These are phyloP conservation scores for Macrotrachela quadricornifera DNA, from an alignment of 1,140 invertebrate genomes.

Conservation along the genomic window DNA sequence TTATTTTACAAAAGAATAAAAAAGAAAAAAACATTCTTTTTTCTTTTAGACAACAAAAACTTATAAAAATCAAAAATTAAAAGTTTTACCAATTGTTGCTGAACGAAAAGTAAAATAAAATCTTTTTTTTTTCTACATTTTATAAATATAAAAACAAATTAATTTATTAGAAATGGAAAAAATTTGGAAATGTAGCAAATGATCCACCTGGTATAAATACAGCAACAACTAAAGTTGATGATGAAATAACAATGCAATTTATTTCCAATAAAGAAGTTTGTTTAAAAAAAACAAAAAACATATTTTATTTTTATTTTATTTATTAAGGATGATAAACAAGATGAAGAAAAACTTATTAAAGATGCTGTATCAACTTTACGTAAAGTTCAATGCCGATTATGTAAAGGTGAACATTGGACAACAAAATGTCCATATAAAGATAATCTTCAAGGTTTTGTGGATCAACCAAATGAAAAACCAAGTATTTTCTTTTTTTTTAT, in stretches of 20 bases:
- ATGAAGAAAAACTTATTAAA: slow-evolving; percentile 59
- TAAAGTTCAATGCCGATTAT: slow-evolving; percentile 74
- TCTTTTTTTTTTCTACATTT: background rate
- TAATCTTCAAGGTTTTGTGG: slow-evolving; percentile 30
- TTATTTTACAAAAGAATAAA: no score
- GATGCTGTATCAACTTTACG: slow-evolving; percentile 47
- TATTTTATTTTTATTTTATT: slow-evolving; percentile 39
- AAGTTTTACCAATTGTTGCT: background rate
- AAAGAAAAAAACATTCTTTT: no score
- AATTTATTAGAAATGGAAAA: slow-evolving; percentile 4
- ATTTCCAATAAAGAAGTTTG: slow-evolving; percentile 4
- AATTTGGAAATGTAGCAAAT: slow-evolving; percentile 5
- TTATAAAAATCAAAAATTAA: no score
- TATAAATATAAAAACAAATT: no score
- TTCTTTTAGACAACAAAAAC: no score
- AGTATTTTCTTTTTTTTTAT: background rate
- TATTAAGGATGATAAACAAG: slow-evolving; percentile 55
- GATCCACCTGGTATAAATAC: slow-evolving; percentile 5
- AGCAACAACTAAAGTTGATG: slow-evolving; percentile 4
- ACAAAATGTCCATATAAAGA: slow-evolving; percentile 89
- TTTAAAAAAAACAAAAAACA: no score
- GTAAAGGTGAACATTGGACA: slow-evolving; percentile 82
- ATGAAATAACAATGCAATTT: slow-evolving; percentile 8
- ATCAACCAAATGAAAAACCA: slow-evolving; percentile 6
- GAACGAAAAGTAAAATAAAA: slow-evolving; percentile 3